Percentiles rank a stretch among this genome's conserved stretches.
Evolutionary conservation across 1,140 invertebrate genomes (phyloP).

Genomic region (Ladona fulva): DNA sequence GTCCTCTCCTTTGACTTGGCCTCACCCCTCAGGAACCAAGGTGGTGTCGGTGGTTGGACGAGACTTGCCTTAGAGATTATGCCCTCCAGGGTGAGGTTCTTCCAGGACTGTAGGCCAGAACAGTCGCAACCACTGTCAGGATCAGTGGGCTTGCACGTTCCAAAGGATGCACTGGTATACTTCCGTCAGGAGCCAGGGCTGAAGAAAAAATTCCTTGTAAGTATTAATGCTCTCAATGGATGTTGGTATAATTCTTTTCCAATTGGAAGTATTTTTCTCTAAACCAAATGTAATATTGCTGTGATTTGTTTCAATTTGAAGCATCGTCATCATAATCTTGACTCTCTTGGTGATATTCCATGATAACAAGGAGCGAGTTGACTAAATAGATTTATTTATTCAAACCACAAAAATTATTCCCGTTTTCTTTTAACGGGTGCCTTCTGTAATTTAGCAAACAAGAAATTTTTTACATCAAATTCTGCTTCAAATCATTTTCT

Average conservation of each 20-base stretch:
- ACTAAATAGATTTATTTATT: too few relatives aligned
- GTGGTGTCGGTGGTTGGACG: slow-evolving; percentile 16
- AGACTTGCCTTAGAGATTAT: not conserved
- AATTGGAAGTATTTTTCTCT: too few relatives aligned
- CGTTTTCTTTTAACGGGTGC: too few relatives aligned
- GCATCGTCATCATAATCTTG: too few relatives aligned
- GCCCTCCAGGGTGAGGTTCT: slow-evolving; percentile 27
- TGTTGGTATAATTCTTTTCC: not conserved
- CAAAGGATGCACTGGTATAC: slow-evolving; percentile 36
- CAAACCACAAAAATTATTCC: too few relatives aligned
- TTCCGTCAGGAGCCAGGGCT: slow-evolving; percentile 40
- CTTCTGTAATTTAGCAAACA: too few relatives aligned
- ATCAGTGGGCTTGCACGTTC: slow-evolving; percentile 29
- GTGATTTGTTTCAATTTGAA: too few relatives aligned
- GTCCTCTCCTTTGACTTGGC: slow-evolving; percentile 27
- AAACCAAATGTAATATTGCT: too few relatives aligned
- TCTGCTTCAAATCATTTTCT: too few relatives aligned
- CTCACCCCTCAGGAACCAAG: slow-evolving; percentile 31
- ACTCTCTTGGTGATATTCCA: too few relatives aligned
- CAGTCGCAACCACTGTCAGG: slow-evolving; percentile 31
- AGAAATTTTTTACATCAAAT: too few relatives aligned
- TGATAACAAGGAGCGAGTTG: too few relatives aligned
- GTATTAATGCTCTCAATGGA: slow-evolving; percentile 17
- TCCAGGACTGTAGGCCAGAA: slow-evolving; percentile 23
- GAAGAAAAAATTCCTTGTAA: slow-evolving; percentile 40